Evolutionary conservation across 2,888 invertebrate species (phyloP), one percentile per base, ranked within the genome.

Genomic region (Watsonalla cultraria): DNA sequence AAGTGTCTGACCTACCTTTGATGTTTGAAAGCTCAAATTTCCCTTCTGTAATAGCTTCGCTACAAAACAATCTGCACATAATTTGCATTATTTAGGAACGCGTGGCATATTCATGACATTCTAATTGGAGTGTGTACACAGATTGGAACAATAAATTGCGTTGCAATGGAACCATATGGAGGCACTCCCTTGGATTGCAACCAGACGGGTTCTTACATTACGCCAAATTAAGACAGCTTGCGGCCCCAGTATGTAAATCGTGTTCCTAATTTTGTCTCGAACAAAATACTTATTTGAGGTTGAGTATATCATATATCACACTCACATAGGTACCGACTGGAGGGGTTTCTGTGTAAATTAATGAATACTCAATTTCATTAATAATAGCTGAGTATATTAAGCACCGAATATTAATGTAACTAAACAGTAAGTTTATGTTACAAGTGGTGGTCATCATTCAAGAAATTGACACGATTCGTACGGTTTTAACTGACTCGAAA

Each of bases 201-300:
- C 61, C 61, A 59, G 53, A 70, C 77, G 58, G 62, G 67, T 72
- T 62, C 67, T 72, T 81, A 76, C 76, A 81, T 86, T 86, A 86
- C 78, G 74, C 61, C 70, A 65, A 86, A 90, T 89, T 88, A 89
- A 89, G 90, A 88, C 85, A 85, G 85, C 83, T 83, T 84, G 84
- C 79, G 76, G 77, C 75, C 75, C 83, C 81, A 84, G 85, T 86
- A 90, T 90, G 90, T 88, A 88, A 89, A 89, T 87, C 71, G 61
- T 45, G 51, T 46, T 37, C 46, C 13, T 37, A 46, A 45, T 34
- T 46, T 34, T 46, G 37, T 37, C 34, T 46, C 15, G 51, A 11
- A 11, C 15, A 11, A 35, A 34, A 34, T 48, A 48, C 34, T n/a
- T 33, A 48, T 24, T 24, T 24, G 24, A 24, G 24, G 24, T n/a